Evolutionary conservation across 2,113 vertebrate genomes (phyloP), one percentile per base, ranked within the genome.

Genomic region (Eonycteris spelaea): DNA sequence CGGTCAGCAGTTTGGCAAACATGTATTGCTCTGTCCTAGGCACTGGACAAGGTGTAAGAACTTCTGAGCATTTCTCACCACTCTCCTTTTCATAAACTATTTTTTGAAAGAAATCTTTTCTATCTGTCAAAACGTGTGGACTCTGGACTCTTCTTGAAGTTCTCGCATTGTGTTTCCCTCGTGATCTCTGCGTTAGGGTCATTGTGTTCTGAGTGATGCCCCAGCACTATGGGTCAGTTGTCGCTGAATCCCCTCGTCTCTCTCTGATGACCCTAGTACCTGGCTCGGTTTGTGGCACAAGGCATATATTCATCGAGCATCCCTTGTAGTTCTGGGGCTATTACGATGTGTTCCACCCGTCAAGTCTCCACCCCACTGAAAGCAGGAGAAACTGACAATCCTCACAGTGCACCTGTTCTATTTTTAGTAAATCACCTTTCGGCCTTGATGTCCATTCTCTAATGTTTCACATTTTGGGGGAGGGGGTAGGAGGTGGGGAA

Each of bases 351-450:
- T 24, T 38, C 53, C 19, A 28, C 13, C 2, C 6, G 38, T 63
- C 35, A 19, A 5, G 30, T 67, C 21, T 95, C 85, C 7, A 19
- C 18, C 8, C 1, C 9, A 0, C 0, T 40, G 28, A 75, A 82
- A 90, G 33, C 13, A 45, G 51, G 63, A 85, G 63, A 70, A 84
- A 78, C 7, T 21, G n/a, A n/a, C n/a, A 15, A 33, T 61, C 3
- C 53, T 95, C 24, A 30, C 4, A 45, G 21, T 30, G 12, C 2
- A 45, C 16, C 7, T 14, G 38, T 95, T 83, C 83, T 65, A 33
- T 77, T 91, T 94, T 80, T 38, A 89, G 43, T 65, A 22, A 95
- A n/a, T 95, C 9, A 48, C 26, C 43, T 96, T 67, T 93, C 43
- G 79, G 30, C 0, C 16, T 35, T 77, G 70, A 90, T 71, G 24